These are phyloP conservation scores for Oscheius sp. DNA, from an alignment of 2,888 invertebrate genomes.

Conservation along the genomic window DNA sequence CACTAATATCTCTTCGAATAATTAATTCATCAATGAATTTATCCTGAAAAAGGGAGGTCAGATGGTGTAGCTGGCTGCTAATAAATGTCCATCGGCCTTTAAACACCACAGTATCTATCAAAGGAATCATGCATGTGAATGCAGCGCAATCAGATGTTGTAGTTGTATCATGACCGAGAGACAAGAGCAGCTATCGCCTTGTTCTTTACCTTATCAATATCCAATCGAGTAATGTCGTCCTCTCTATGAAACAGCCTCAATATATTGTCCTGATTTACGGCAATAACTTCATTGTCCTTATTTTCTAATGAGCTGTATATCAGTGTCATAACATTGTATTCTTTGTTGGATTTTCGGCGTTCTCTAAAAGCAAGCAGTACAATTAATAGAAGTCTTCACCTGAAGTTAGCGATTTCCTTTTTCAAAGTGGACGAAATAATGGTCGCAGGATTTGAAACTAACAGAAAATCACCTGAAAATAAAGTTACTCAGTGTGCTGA, in stretches of 20 bases:
- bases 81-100: neutral
- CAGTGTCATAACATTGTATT: conserved; percentile 62
- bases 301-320: conserved; percentile 47
- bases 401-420: conserved; percentile 52
- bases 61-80: too few relatives aligned
- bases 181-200: too few relatives aligned
- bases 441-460: conserved; percentile 60
- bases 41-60: conserved; percentile 35
- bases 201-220: conserved; percentile 45
- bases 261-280: conserved; percentile 47
- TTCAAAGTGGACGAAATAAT: conserved; percentile 52
- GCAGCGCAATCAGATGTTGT: too few relatives aligned
- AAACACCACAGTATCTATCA: neutral
- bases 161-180: too few relatives aligned
- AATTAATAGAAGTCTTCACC: conserved; percentile 36
- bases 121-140: too few relatives aligned
- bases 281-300: conserved; percentile 44
- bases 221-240: conserved; percentile 40
- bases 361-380: conserved; percentile 39
- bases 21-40: conserved; percentile 50
- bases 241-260: conserved; percentile 54
- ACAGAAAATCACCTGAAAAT: conserved; percentile 60
- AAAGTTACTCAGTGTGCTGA: neutral
- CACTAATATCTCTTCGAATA: conserved; percentile 62
- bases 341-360: conserved; percentile 47